These are phyloP conservation scores for Arge pagana DNA, from an alignment of 2,888 invertebrate species.

Conservation along the genomic window DNA sequence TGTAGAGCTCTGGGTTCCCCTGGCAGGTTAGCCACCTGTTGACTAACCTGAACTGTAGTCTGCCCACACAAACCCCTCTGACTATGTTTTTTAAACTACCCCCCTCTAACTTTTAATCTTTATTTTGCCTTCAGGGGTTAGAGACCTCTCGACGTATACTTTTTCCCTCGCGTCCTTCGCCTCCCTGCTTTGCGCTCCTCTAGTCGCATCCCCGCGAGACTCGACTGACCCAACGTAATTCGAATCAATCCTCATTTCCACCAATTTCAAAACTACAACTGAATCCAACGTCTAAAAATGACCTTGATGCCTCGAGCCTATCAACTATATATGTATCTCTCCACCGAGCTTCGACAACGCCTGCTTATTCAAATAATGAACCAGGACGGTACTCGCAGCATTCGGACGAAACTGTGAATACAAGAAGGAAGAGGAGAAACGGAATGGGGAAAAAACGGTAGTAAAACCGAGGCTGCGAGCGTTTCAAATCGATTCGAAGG, in stretches of 20 bases:
- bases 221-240: too few species aligned
- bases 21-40: constrained; percentile 58
- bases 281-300: too few species aligned
- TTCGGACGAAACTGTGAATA: not conserved
- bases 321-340: too few species aligned
- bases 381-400: not conserved
- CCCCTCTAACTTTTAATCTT: constrained; percentile 43
- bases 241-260: constrained; percentile 35
- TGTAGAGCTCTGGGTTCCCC: constrained; percentile 33
- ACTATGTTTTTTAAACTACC: constrained; percentile 51
- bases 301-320: too few species aligned
- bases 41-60: constrained; percentile 53
- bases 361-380: not conserved
- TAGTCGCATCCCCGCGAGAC: too few species aligned
- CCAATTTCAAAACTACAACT: too few species aligned
- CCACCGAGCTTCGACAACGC: too few species aligned
- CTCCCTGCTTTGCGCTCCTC: too few species aligned
- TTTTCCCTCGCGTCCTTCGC: too few species aligned
- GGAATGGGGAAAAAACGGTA: not conserved
- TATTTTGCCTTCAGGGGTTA: constrained; percentile 49
- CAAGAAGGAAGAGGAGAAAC: not conserved
- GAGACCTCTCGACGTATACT: constrained; percentile 44
- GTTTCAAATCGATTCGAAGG: constrained; percentile 51
- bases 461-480: not conserved
- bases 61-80: constrained; percentile 47